A percentile compares a stretch with the other conserved stretches of the same genome.
Conservation (phyloP, 2,888 invertebrate species). For the Choristoneura rosaceana region DNA sequence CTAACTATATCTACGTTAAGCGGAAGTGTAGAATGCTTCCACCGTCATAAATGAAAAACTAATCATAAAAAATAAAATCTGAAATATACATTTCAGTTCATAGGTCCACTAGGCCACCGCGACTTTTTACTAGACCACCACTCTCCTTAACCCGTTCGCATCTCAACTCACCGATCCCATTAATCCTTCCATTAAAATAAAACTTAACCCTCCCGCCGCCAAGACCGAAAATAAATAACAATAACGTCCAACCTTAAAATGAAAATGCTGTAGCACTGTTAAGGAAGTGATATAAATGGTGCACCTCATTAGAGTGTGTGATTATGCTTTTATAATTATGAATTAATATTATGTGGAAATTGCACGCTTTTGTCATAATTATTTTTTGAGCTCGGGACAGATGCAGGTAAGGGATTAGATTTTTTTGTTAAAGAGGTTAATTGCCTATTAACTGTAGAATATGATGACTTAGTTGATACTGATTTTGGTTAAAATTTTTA, state of each 20-base stretch:
- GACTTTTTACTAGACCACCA: no score
- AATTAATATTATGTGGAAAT: conserved; percentile 37
- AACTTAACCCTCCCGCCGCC: conserved; percentile 36
- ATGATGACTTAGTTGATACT: neutral
- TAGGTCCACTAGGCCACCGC: no score
- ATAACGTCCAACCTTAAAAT: conserved; percentile 79
- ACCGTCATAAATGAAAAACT: no score
- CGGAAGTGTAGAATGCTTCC: no score
- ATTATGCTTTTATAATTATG: conserved; percentile 41
- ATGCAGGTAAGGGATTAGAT: neutral
- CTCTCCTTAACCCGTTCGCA: neutral
- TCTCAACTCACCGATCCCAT: conserved; percentile 31
- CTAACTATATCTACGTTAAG: no score
- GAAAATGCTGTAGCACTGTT: conserved; percentile 80
- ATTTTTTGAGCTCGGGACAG: neutral
- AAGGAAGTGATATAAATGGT: conserved; percentile 83
- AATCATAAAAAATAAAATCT: no score
- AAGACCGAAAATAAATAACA: conserved; percentile 69
- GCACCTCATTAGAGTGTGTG: conserved; percentile 38
- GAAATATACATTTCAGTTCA: no score
- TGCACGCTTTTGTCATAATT: conserved; percentile 27
- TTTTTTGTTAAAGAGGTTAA: neutral
- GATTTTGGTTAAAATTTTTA: no score
- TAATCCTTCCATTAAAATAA: conserved; percentile 34
- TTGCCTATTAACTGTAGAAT: neutral